Evolutionary conservation across 1,140 invertebrate genomes (phyloP), one percentile per base, ranked within the genome.

Genomic region (Drosophila funebris): DNA sequence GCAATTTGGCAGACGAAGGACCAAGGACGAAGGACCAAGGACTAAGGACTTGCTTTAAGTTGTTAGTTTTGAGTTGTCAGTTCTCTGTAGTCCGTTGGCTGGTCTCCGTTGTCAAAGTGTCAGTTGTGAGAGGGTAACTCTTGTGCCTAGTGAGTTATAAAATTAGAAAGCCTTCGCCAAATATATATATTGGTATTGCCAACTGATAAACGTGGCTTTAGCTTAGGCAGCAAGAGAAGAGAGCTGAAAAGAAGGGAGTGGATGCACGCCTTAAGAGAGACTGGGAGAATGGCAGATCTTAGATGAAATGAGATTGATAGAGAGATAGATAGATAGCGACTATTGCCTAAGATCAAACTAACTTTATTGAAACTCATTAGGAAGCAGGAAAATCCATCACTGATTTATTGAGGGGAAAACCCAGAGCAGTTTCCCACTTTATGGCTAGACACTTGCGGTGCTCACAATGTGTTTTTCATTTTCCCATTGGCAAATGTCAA

Each of bases 391-490:
- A 6, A 20, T 27, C 57, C 14, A 18, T 60, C 18, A 31, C 31
- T 33, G 11, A 43, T 33, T 13, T 6, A n/a, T 20, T 27, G 2
- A 27, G 8, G 18, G 9, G 56, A n/a, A 11, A n/a, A 14, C 16
- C 7, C 33, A 37, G 9, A 43, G 13, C 27, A 57, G 14, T 53
- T 63, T 24, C 4, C 9, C 5, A 36, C n/a, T 63, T 63, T 63
- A 53, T 53, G 27, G 24, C 53, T 20, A 33, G 39, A 20, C 46
- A 61, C 24, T 57, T 20, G 8, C 1, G 4, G 29, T 7, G n/a
- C n/a, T 16, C 33, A 53, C 46, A 53, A 63, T 63, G 60, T 63
- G 46, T 20, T 63, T 63, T 27, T 27, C 24, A 27, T 22, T 62
- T 37, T 18, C 18, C 27, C 36, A 31, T 22, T n/a, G 4, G 1